phyloP scores from a whole-genome alignment of 2,113 vertebrate genomes.

The Pterophyllum scalare region DNA sequence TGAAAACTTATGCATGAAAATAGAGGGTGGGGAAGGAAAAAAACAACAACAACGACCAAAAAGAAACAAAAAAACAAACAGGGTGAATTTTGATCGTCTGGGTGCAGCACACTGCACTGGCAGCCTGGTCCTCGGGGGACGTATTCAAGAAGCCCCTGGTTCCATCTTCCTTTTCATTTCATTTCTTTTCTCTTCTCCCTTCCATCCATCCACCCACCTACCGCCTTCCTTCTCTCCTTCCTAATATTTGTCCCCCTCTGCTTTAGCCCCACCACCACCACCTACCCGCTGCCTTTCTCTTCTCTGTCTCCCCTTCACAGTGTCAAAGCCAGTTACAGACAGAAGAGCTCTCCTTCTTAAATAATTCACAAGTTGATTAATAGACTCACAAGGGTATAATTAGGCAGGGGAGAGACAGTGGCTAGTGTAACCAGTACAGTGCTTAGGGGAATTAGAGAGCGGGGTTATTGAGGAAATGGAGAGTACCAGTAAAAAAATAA shows the following conservation, averaged over 20 bases:
- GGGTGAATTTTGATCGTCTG: constrained; percentile 79
- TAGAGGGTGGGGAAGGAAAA: constrained; percentile 58
- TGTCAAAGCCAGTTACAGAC: constrained; percentile 94
- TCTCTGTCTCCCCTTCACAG: constrained; percentile 71
- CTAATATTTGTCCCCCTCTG: constrained; percentile 4
- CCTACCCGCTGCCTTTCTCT: constrained; percentile 57
- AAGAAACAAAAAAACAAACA: constrained; percentile 59
- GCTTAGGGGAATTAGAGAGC: constrained; percentile 95
- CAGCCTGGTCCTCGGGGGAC: constrained; percentile 74
- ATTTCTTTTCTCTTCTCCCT: constrained; percentile 48
- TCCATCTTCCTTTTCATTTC: constrained; percentile 61
- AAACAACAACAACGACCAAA: constrained; percentile 61
- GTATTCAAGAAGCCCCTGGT: constrained; percentile 72
- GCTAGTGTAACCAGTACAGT: constrained; percentile 94
- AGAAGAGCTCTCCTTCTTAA: constrained; percentile 91
- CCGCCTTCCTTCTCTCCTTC: constrained; percentile 28
- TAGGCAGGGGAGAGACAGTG: constrained; percentile 96
- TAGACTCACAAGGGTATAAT: constrained; percentile 99
- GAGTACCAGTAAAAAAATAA: constrained; percentile 69
- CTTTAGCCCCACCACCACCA: constrained; percentile 45
- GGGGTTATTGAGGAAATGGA: constrained; percentile 85
- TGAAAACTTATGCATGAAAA: constrained; percentile 83
- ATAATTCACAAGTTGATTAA: constrained; percentile 99
- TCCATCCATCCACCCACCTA: constrained; percentile 38
- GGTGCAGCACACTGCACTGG: constrained; percentile 57